Conservation (phyloP, 2,113 vertebrate species). For the Alouatta palliata region DNA sequence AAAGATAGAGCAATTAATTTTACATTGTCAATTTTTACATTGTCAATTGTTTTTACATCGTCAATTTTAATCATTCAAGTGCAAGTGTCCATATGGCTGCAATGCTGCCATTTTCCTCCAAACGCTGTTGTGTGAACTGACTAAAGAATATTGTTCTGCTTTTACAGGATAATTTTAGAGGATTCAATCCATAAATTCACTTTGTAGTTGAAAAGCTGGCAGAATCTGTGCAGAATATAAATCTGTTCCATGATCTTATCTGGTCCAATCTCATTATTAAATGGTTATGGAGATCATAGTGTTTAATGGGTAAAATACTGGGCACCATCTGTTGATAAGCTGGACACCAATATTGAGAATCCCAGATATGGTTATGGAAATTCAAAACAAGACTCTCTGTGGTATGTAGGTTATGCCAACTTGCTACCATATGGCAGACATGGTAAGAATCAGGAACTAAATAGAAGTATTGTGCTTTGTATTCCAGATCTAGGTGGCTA, state of each 20-base stretch:
- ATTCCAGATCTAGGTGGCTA: constrained; percentile 44
- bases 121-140: constrained; percentile 25
- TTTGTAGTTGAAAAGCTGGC: constrained; percentile 30
- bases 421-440: neutral
- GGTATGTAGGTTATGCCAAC: constrained; percentile 55
- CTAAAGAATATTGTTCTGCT: constrained; percentile 8
- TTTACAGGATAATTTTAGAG: constrained; percentile 49
- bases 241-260: constrained; percentile 43
- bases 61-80: neutral
- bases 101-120: neutral
- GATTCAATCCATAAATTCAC: constrained; percentile 48
- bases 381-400: constrained; percentile 55
- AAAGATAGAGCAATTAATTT: neutral
- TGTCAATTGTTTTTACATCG: neutral
- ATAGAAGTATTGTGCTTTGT: constrained; percentile 54
- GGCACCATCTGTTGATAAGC: constrained; percentile 45
- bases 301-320: constrained; percentile 28
- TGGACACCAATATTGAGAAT: constrained; percentile 13
- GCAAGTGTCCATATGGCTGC: neutral
- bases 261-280: constrained; percentile 61
- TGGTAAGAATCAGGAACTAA: constrained; percentile 35
- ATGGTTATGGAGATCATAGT: constrained; percentile 27
- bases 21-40: neutral
- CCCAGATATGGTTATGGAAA: constrained; percentile 14
- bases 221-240: constrained; percentile 1